Percentiles rank a stretch among this genome's conserved stretches.
phyloP scores from a whole-genome alignment of 2,113 vertebrate genomes.

The Planiliza haematocheilus region DNA sequence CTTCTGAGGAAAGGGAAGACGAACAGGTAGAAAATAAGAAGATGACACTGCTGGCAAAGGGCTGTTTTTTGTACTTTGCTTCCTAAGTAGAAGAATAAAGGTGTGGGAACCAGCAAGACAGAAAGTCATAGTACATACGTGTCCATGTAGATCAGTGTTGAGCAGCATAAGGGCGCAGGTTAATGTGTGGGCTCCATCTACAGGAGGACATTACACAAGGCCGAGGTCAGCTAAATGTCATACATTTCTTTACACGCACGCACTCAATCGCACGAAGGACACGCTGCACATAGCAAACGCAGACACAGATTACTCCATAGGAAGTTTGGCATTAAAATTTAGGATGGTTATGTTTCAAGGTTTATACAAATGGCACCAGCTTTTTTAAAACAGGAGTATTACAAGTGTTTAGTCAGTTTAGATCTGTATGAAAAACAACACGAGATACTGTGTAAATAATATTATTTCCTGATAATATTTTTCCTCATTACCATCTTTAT shows the following conservation, averaged over 20 bases:
- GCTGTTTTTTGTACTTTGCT: neutral
- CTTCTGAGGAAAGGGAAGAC: constrained; percentile 2
- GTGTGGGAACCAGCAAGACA: constrained; percentile 3
- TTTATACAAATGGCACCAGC: too few species aligned
- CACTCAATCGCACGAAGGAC: too few species aligned
- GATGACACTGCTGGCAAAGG: constrained; percentile 2
- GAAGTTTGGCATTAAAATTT: too few species aligned
- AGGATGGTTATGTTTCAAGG: too few species aligned
- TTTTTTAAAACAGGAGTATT: too few species aligned
- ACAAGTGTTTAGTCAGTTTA: too few species aligned
- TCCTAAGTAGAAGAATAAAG: neutral
- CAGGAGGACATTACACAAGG: constrained; percentile 42
- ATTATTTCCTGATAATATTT: neutral
- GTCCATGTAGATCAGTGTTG: constrained; percentile 86
- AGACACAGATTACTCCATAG: too few species aligned
- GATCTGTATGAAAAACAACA: too few species aligned
- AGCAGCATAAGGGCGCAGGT: constrained; percentile 87
- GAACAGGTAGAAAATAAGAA: constrained; percentile 6
- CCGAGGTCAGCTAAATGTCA: constrained; percentile 34
- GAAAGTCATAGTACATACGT: constrained; percentile 75
- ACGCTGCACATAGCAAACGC: too few species aligned
- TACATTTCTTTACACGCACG: neutral
- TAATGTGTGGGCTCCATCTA: constrained; percentile 86
- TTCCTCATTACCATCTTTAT: neutral
- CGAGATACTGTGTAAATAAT: neutral